phyloP scores from a whole-genome alignment of 2,888 invertebrate species.

The Polydesmus complanatus region DNA sequence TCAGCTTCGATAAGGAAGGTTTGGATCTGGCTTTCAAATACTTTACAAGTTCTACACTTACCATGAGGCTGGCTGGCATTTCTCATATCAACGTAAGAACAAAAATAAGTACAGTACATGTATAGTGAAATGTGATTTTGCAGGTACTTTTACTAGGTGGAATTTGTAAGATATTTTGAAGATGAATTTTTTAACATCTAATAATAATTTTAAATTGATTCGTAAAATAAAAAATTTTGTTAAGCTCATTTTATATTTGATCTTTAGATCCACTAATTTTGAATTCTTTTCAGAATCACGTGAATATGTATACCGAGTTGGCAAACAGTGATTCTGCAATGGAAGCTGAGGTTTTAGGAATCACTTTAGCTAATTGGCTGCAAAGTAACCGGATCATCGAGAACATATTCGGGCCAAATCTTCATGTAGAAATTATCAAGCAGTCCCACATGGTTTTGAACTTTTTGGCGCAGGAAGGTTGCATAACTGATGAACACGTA shows the following conservation, averaged over 20 bases:
- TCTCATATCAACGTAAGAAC: conserved; percentile 62
- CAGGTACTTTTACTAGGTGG: too few relatives aligned
- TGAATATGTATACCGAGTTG: conserved; percentile 77
- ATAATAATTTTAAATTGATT: too few relatives aligned
- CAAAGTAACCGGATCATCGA: conserved; percentile 78
- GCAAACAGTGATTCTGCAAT: conserved; percentile 75
- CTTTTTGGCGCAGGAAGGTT: conserved; percentile 80
- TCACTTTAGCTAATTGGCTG: conserved; percentile 75
- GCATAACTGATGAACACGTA: conserved; percentile 77
- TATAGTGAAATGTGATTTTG: too few relatives aligned
- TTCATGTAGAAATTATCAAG: conserved; percentile 91
- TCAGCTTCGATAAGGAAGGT: conserved; percentile 78
- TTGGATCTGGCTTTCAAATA: conserved; percentile 88
- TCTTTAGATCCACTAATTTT: too few relatives aligned
- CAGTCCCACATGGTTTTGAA: conserved; percentile 86
- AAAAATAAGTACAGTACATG: too few relatives aligned
- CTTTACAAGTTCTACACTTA: conserved; percentile 83
- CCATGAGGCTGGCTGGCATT: conserved; percentile 84
- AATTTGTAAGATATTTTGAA: too few relatives aligned
- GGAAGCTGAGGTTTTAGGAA: conserved; percentile 70
- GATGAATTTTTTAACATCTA: too few relatives aligned
- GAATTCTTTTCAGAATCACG: conserved; percentile 43
- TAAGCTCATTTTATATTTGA: too few relatives aligned
- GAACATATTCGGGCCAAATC: conserved; percentile 91
- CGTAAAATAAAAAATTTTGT: too few relatives aligned